Base-by-base conservation (phyloP, 2,888 invertebrate genomes). In the Lydus trimaculatus region DNA sequence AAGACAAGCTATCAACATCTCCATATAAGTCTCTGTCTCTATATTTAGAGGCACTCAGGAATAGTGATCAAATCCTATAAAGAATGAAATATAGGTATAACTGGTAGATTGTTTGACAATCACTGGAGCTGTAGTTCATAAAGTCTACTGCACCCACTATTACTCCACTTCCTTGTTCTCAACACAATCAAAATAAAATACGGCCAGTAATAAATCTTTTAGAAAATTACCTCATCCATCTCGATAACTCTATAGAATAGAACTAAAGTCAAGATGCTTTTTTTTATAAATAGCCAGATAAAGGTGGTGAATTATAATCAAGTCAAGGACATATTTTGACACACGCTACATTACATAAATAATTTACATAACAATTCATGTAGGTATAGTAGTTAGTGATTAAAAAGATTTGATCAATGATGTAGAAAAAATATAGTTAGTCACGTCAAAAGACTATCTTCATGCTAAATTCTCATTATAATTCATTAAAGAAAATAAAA, bases 171-270 rank as follows among this genome's bases (percentile, higher is more conserved):
- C 17, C 8, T 43, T 13, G 7, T 17, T 43, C 6, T 0, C 1
- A 5, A 43, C 17, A 13, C 43, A 43, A 3, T 0, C 43, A 43
- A 17, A 13, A 56, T 56, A 56, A 25, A 56, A 25, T 56, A 15
- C 9, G 25, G 23, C 15, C 4, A 1, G 25, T 25, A 56, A 56
- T 56, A 56, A 56, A 56, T 56, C 56, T 56, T 25, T 13, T 15
- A 56, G 25, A 56, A 25, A 56, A 56, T 56, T 15, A 9, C 25
- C 56, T 56, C 56, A 56, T 56, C 56, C 25, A 56, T 56, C 56
- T 56, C 25, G 56, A 56, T 56, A 56, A 48, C 20, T 48, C 3
- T 20, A 48, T 48, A 20, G n/a, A n/a, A n/a, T 17, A 20, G 11
- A 6, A n/a, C n/a, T 43, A 48, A 48, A 20, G 48, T 48, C 20